Evolutionary conservation across 2,797 vertebrate genomes (phyloP).

Genomic region (Thaleichthys pacificus): DNA sequence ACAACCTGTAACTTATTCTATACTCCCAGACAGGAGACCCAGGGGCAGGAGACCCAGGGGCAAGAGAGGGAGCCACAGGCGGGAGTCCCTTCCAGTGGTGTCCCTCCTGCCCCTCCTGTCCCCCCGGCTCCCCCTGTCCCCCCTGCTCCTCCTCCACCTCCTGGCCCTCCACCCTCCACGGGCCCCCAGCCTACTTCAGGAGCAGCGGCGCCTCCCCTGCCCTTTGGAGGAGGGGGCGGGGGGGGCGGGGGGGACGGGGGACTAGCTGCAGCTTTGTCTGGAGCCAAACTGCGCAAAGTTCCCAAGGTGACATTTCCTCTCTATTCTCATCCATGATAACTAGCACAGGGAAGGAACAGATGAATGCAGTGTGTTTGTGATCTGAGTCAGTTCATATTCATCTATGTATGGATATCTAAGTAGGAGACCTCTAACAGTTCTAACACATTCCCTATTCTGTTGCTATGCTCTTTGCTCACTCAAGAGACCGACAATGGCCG

Average conservation of each 20-base stretch:
- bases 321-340: background rate
- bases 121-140: slow-evolving; percentile 15
- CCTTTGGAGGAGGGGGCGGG: slow-evolving; percentile 56
- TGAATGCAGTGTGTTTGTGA: too few species aligned
- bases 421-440: too few species aligned
- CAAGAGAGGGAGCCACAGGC: slow-evolving; percentile 53
- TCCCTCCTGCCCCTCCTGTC: slow-evolving; percentile 24
- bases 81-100: slow-evolving; percentile 13
- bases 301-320: slow-evolving; percentile 70
- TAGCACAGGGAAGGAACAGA: too few species aligned
- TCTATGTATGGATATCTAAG: background rate
- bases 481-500: too few species aligned
- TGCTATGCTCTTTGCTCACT: too few species aligned
- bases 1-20: background rate
- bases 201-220: slow-evolving; percentile 56
- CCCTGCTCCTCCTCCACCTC: slow-evolving; percentile 21
- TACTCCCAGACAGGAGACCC: slow-evolving; percentile 56
- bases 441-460: too few species aligned
- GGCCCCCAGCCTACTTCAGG: slow-evolving; percentile 58
- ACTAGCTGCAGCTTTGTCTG: slow-evolving; percentile 80
- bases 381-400: background rate
- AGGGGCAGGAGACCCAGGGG: slow-evolving; percentile 48
- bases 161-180: slow-evolving; percentile 47
- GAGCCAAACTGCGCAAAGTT: slow-evolving; percentile 82
- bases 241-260: slow-evolving; percentile 51